A percentile compares a stretch with the other conserved stretches of the same genome.
phyloP scores from a whole-genome alignment of 64 coral and sea anemone species.

The Catalaphyllia jardinei region DNA sequence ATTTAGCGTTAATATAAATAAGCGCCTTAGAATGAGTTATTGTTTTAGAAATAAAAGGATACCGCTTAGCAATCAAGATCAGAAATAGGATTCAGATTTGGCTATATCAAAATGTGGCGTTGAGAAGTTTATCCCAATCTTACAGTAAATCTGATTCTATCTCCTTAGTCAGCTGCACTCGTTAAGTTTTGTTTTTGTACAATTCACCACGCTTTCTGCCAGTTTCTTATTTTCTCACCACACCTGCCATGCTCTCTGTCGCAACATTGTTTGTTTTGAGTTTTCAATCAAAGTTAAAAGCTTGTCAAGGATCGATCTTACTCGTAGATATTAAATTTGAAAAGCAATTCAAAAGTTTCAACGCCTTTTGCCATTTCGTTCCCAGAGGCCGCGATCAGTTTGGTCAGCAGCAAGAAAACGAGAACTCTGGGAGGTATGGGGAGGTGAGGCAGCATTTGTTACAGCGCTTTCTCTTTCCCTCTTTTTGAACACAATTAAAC shows the following conservation, averaged over 20 bases:
- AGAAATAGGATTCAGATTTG: not conserved
- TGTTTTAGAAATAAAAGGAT: not conserved
- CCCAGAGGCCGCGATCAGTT: too few relatives aligned
- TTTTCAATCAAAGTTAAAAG: constrained; percentile 12
- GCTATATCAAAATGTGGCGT: not conserved
- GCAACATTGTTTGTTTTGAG: not conserved
- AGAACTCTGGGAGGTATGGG: too few relatives aligned
- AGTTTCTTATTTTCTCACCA: not conserved
- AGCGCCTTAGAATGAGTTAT: not conserved
- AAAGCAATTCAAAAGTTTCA: not conserved
- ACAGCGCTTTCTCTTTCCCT: too few relatives aligned
- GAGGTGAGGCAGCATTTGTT: too few relatives aligned
- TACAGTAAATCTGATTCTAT: not conserved
- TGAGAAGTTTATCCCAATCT: not conserved
- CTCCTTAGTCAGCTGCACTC: not conserved
- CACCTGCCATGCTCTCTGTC: not conserved
- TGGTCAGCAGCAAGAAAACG: too few relatives aligned
- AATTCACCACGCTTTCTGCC: constrained; percentile 5
- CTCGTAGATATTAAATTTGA: not conserved
- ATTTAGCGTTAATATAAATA: not conserved
- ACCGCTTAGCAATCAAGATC: not conserved
- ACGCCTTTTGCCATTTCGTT: not conserved
- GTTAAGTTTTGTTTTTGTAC: not conserved
- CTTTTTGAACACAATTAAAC: too few relatives aligned
- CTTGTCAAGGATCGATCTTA: not conserved